These are phyloP conservation scores for Polypterus bichir DNA, from an alignment of 2,113 vertebrate species.

Conservation along the genomic window DNA sequence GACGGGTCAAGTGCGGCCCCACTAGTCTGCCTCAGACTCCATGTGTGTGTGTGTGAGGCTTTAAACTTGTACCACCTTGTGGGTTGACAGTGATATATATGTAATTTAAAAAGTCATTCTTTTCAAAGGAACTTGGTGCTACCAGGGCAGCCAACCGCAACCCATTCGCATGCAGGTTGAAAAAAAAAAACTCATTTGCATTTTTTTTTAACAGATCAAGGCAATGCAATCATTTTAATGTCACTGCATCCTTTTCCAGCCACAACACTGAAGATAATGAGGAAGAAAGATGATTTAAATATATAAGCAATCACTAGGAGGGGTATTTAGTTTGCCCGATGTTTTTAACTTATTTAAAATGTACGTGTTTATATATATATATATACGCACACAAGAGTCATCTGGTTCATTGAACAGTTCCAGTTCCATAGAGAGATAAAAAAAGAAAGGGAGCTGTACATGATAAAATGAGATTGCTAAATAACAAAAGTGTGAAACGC, in stretches of 20 bases:
- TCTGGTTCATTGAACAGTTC: too few relatives aligned
- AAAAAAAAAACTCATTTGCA: conserved; percentile 39
- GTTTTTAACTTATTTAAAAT: too few relatives aligned
- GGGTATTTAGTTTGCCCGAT: too few relatives aligned
- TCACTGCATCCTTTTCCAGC: conserved; percentile 25
- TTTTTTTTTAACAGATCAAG: conserved; percentile 38
- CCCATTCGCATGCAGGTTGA: conserved; percentile 37
- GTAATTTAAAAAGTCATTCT: conserved; percentile 60
- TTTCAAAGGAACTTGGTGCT: conserved; percentile 48
- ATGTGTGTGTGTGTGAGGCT: conserved; percentile 14
- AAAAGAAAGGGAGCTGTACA: too few relatives aligned
- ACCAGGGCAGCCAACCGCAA: conserved; percentile 45
- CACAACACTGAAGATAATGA: conserved; percentile 2
- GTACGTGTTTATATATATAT: too few relatives aligned
- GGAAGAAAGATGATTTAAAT: not conserved
- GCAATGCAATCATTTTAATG: conserved; percentile 32
- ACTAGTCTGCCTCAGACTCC: too few relatives aligned
- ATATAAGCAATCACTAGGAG: too few relatives aligned
- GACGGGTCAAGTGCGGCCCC: not conserved
- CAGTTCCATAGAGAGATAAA: too few relatives aligned
- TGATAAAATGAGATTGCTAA: too few relatives aligned
- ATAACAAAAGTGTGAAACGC: too few relatives aligned
- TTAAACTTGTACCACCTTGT: conserved; percentile 33
- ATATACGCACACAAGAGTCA: too few relatives aligned
- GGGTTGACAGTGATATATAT: conserved; percentile 55